A percentile compares a stretch with the other conserved stretches of the same genome.
phyloP scores from a whole-genome alignment of 2,797 vertebrate species.

The Parauchenoglanis ngamensis region DNA sequence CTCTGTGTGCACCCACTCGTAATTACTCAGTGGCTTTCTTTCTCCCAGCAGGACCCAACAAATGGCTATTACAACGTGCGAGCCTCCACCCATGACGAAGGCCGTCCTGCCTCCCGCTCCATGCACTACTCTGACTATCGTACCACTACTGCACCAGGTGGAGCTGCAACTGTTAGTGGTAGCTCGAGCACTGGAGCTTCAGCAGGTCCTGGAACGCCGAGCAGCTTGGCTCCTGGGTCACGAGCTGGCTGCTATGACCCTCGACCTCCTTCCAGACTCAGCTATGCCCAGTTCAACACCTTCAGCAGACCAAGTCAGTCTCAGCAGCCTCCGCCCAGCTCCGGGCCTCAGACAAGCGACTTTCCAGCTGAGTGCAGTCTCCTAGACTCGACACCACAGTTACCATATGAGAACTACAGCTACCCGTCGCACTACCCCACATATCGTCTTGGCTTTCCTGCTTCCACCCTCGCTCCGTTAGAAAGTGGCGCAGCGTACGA shows the following conservation, averaged over 20 bases:
- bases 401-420: conserved; percentile 91
- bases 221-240: conserved; percentile 83
- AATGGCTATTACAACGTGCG: conserved; percentile 97
- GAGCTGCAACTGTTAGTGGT: conserved; percentile 72
- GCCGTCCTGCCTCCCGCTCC: conserved; percentile 84
- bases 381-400: conserved; percentile 83
- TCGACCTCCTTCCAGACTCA: conserved; percentile 88
- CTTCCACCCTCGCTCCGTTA: conserved; percentile 78
- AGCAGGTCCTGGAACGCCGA: conserved; percentile 72
- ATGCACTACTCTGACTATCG: conserved; percentile 92
- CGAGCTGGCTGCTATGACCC: conserved; percentile 84
- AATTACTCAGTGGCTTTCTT: conserved; percentile 4
- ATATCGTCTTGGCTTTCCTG: conserved; percentile 87
- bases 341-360: conserved; percentile 67
- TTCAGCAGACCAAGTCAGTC: conserved; percentile 79
- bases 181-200: conserved; percentile 72
- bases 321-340: conserved; percentile 72
- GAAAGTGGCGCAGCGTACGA: conserved; percentile 79
- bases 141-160: conserved; percentile 72
- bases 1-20: not conserved
- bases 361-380: conserved; percentile 78
- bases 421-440: conserved; percentile 85
- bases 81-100: conserved; percentile 87
- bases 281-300: conserved; percentile 92
- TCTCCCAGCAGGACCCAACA: conserved; percentile 83